phyloP scores from a whole-genome alignment of 2,888 invertebrate genomes.

The Marronus borbonicus region DNA sequence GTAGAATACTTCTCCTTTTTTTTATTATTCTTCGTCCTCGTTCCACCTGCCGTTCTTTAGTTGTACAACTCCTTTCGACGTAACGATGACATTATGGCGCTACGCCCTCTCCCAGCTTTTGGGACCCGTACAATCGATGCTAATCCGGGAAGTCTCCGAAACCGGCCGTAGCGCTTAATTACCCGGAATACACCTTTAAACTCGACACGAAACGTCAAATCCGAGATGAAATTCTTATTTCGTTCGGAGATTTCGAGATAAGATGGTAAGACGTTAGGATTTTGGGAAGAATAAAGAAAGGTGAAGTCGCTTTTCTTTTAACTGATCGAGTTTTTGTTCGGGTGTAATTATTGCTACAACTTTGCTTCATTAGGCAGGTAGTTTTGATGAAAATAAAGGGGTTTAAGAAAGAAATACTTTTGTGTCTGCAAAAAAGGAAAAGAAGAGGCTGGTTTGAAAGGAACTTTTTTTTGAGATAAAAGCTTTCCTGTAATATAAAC shows the following conservation, averaged over 20 bases:
- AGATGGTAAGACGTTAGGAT: too few species aligned
- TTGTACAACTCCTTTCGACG: neutral
- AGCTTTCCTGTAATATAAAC: too few species aligned
- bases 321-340: too few species aligned
- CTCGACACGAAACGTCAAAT: conserved; percentile 50
- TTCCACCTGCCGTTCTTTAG: conserved; percentile 15
- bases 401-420: too few species aligned
- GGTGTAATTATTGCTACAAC: too few species aligned
- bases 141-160: conserved; percentile 53
- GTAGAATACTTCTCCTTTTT: conserved; percentile 28
- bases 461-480: too few species aligned
- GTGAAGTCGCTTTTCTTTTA: neutral
- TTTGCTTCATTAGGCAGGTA: neutral
- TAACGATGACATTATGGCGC: neutral
- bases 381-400: neutral
- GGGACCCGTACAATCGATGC: conserved; percentile 52
- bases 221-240: conserved; percentile 16
- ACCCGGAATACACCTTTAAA: conserved; percentile 64
- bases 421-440: too few species aligned
- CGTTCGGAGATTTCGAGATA: neutral
- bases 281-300: neutral
- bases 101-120: neutral
- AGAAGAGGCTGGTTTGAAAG: too few species aligned
- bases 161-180: conserved; percentile 59
- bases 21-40: conserved; percentile 48